These are phyloP conservation scores for Lates japonicus DNA, from an alignment of 2,797 vertebrate species.

Conservation along the genomic window DNA sequence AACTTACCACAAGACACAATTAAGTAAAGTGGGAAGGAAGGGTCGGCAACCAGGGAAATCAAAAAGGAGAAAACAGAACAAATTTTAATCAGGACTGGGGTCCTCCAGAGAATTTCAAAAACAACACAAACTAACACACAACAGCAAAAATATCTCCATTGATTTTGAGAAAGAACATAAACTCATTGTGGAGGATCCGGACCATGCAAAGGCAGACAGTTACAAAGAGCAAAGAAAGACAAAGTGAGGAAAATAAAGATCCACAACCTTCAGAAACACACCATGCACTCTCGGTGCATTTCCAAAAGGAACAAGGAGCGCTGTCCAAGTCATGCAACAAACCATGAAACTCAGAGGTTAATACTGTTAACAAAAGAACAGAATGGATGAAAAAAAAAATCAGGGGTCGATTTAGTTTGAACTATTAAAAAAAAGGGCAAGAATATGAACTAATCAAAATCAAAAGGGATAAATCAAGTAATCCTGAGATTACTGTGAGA, in stretches of 20 bases:
- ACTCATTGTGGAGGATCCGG: slow-evolving; percentile 77
- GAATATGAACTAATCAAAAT: slow-evolving; percentile 54
- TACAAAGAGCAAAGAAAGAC: slow-evolving; percentile 33
- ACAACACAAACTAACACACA: slow-evolving; percentile 75
- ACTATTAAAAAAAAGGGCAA: slow-evolving; percentile 59
- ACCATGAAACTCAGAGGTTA: slow-evolving; percentile 83
- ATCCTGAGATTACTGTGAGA: slow-evolving; percentile 66
- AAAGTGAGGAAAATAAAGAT: slow-evolving; percentile 55
- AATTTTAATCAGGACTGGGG: slow-evolving; percentile 95
- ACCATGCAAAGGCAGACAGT: slow-evolving; percentile 78
- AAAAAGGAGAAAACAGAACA: slow-evolving; percentile 99
- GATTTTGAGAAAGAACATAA: slow-evolving; percentile 67
- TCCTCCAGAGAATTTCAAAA: slow-evolving; percentile 87
- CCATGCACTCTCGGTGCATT: slow-evolving; percentile 76
- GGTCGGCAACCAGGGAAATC: slow-evolving; percentile 97
- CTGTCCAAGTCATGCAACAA: slow-evolving; percentile 90
- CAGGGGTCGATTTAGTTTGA: slow-evolving; percentile 98
- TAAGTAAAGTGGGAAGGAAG: slow-evolving; percentile 98
- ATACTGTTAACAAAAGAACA: slow-evolving; percentile 78
- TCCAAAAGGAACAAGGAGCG: slow-evolving; percentile 76
- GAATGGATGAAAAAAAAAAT: slow-evolving; percentile 70
- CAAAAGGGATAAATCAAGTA: slow-evolving; percentile 63
- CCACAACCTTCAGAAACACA: slow-evolving; percentile 78
- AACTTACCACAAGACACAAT: slow-evolving; percentile 99
- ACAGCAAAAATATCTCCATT: slow-evolving; percentile 80